Evolutionary conservation across 2,113 vertebrate species (phyloP).

Genomic region (Halcyon senegalensis): DNA sequence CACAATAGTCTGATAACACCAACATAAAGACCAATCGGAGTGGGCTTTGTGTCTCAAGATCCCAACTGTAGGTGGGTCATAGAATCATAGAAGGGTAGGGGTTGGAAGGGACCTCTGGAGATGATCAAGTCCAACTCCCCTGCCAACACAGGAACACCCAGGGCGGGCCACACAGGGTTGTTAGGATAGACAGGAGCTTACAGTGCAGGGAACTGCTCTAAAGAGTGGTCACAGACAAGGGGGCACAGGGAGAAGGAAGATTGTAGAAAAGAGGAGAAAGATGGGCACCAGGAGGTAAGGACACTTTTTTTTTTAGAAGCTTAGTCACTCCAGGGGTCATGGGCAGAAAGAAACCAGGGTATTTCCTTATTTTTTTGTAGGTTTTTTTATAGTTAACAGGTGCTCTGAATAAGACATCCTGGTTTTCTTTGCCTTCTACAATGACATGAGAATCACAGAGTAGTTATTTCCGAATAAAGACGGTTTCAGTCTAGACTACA

Average conservation of each 20-base stretch:
- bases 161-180: too few species aligned
- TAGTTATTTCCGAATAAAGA: not conserved
- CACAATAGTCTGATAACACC: rapidly evolving
- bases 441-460: not conserved
- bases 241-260: not conserved
- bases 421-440: not conserved
- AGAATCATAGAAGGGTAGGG: too few species aligned
- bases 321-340: not conserved
- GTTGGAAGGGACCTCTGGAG: too few species aligned
- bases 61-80: rapidly evolving
- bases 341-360: not conserved
- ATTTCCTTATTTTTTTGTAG: too few species aligned
- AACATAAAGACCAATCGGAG: not conserved
- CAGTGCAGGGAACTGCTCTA: not conserved
- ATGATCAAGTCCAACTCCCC: too few species aligned
- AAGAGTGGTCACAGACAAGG: not conserved
- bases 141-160: too few species aligned
- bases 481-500: not conserved
- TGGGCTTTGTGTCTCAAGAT: not conserved
- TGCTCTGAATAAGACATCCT: not conserved
- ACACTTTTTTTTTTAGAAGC: not conserved
- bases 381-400: not conserved
- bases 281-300: not conserved
- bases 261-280: not conserved
- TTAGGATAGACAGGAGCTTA: not conserved